A percentile compares a stretch with the other conserved stretches of the same genome.
Conservation (phyloP, 2,888 invertebrate genomes). For the Halocaridina rubra region DNA sequence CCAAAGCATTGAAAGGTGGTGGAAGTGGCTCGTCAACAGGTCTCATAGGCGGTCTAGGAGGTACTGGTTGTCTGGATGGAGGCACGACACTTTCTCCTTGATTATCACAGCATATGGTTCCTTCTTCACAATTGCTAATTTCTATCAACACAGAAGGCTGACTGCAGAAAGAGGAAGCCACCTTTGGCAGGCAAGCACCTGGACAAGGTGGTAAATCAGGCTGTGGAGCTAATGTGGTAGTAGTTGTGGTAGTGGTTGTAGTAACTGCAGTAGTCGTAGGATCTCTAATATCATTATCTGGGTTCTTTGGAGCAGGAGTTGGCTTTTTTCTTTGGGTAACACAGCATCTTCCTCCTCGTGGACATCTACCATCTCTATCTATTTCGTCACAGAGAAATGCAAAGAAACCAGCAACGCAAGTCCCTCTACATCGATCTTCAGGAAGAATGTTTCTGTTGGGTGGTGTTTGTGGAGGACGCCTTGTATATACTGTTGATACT, state of each 20-base stretch:
- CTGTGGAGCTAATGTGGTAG: constrained; percentile 65
- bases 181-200: constrained; percentile 59
- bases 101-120: constrained; percentile 81
- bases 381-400: constrained; percentile 88
- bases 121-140: constrained; percentile 81
- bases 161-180: constrained; percentile 88
- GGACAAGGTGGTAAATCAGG: constrained; percentile 65
- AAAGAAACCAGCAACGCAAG: constrained; percentile 85
- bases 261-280: constrained; percentile 13
- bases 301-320: background rate
- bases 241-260: constrained; percentile 66
- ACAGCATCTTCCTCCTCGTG: constrained; percentile 83
- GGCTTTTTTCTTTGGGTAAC: constrained; percentile 70
- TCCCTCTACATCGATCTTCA: constrained; percentile 76
- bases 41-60: constrained; percentile 67
- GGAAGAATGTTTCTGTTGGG: constrained; percentile 37
- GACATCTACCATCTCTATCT: constrained; percentile 82
- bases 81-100: constrained; percentile 27
- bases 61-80: constrained; percentile 42
- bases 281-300: constrained; percentile 46
- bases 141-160: constrained; percentile 77
- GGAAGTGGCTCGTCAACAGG: constrained; percentile 72
- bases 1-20: constrained; percentile 68
- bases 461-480: background rate
- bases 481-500: constrained; percentile 9